Evolutionary conservation across 2,797 vertebrate species (phyloP).

Genomic region (Sparus aurata): DNA sequence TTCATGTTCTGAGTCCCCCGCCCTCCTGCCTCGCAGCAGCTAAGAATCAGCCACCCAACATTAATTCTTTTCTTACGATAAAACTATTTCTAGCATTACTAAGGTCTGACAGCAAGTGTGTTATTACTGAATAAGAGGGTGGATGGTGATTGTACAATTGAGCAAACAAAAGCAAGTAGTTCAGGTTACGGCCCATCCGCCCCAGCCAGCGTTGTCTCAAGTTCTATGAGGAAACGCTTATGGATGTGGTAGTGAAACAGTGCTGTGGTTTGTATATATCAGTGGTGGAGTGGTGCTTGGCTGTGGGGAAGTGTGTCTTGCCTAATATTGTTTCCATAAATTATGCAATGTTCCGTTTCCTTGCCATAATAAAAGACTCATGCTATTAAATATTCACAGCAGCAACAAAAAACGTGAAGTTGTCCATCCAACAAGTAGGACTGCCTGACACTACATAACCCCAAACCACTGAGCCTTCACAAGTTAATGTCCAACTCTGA

Average conservation of each 20-base stretch:
- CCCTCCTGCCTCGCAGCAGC: constrained; percentile 32
- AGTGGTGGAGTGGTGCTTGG: constrained; percentile 18
- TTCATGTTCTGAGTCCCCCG: constrained; percentile 58
- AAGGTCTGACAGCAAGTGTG: constrained; percentile 33
- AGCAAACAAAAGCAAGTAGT: constrained; percentile 54
- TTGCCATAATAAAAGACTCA: background rate
- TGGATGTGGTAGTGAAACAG: constrained; percentile 43
- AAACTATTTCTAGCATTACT: constrained; percentile 46
- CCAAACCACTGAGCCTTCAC: background rate
- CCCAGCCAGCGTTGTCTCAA: constrained; percentile 10
- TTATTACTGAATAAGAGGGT: constrained; percentile 44
- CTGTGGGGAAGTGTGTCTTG: constrained; percentile 13
- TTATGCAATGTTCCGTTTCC: constrained; percentile 10
- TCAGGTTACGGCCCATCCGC: constrained; percentile 45
- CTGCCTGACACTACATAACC: background rate
- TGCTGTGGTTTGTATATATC: constrained; percentile 39
- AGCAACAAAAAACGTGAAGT: no score
- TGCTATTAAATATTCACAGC: background rate
- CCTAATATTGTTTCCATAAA: constrained; percentile 38
- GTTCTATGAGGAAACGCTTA: constrained; percentile 42
- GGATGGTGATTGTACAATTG: constrained; percentile 49
- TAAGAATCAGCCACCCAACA: constrained; percentile 39
- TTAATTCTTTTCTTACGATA: constrained; percentile 16
- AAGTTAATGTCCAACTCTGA: background rate
- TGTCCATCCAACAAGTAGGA: background rate